Evolutionary conservation across 1,140 invertebrate genomes (phyloP), one percentile per base, ranked within the genome.

Genomic region (Bombus superbus): DNA sequence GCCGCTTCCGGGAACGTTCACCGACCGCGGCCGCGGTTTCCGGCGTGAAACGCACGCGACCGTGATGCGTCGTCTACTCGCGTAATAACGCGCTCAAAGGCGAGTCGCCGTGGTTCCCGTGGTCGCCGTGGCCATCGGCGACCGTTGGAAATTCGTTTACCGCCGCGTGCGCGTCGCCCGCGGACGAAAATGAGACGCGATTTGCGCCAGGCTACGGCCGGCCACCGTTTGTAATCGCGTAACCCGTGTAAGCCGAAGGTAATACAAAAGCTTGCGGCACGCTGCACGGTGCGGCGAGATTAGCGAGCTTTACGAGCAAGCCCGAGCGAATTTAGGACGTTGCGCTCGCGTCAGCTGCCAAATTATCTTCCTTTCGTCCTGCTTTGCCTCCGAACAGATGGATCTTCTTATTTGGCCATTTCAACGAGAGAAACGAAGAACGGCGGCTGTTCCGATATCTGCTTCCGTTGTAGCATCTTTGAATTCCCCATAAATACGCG

Each of bases 21-120:
- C 75, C 68, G 64, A 69, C 74, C 72, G 77, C 75, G 68, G 82
- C 77, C 75, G 59, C 82, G 47, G 64, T 71, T 79, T 66, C 82
- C 77, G 74, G 74, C 64, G 77, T 71, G 38, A 71, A 81, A 57
- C 47, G 25, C 78, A 71, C 64, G 66, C 64, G 66, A 47, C 44
- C 44, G 78, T n/a, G 78, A 71, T 53, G 42, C 64, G 78, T 35
- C n/a, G 28, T n/a, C 59, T 62, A 10, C 8, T 69, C 64, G 25
- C 64, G 64, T 47, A 80, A 80, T 69, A 80, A 80, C 22, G 62
- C 76, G 35, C 59, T 64, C 76, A 64, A 78, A 78, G 72, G 25
- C 76, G 76, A 35, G 53, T 3, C 13, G n/a, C 22, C 73, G 59
- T n/a, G 10, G 13, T 15, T 53, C 47, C 13, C 15, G 38, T 38